Percentiles rank a stretch among this genome's conserved stretches.
Conservation (phyloP, 2,888 invertebrate species). For the Anthoptus insignis region DNA sequence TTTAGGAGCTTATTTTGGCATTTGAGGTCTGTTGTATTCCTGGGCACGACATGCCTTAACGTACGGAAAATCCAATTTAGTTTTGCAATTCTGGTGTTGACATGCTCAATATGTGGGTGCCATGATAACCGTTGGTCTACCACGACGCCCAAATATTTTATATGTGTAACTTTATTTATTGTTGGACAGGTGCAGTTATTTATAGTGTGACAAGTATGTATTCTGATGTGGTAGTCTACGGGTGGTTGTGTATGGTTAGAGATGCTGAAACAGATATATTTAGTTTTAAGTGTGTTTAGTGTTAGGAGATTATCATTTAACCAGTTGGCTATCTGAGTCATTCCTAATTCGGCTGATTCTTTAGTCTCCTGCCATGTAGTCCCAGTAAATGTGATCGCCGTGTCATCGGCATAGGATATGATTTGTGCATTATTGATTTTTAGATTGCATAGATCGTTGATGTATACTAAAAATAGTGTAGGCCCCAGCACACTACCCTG, state of each 20-base stretch:
- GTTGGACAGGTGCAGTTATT: slow-evolving; percentile 14
- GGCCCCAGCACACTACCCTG: slow-evolving; percentile 35
- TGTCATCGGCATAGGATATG: slow-evolving; percentile 36
- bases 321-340: background rate
- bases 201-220: slow-evolving; percentile 7
- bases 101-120: slow-evolving; percentile 10
- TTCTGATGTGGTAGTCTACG: slow-evolving; percentile 2
- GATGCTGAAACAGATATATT: slow-evolving; percentile 13
- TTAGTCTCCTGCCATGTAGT: background rate
- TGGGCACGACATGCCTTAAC: slow-evolving; percentile 7
- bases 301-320: background rate
- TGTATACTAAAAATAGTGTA: slow-evolving; percentile 36
- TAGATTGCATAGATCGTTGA: slow-evolving; percentile 27
- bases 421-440: background rate
- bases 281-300: slow-evolving; percentile 11
- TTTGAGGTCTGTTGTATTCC: background rate
- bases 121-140: slow-evolving; percentile 18
- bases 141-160: slow-evolving; percentile 22
- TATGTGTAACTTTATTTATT: background rate
- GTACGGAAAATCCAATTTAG: slow-evolving; percentile 15
- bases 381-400: slow-evolving; percentile 13
- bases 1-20: slow-evolving; percentile 5
- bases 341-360: background rate
- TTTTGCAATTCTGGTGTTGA: slow-evolving; percentile 2
- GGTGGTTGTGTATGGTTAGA: background rate